phyloP scores from a whole-genome alignment of 1,140 invertebrate species.

The Philopotamus ludificatus region DNA sequence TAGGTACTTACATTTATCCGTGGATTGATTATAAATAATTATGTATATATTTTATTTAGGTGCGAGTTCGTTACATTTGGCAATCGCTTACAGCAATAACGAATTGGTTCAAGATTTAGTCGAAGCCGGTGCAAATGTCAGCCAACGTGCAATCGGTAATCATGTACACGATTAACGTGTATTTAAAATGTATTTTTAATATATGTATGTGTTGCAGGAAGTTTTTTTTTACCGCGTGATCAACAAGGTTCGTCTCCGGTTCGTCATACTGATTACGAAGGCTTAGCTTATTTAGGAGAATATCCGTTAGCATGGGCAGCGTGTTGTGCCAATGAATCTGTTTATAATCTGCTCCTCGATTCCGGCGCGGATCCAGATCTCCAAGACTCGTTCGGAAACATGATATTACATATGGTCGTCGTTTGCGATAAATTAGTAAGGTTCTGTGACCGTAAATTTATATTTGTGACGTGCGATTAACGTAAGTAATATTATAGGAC shows the following conservation, averaged over 20 bases:
- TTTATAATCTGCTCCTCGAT: constrained; percentile 94
- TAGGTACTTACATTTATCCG: constrained; percentile 61
- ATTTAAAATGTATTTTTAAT: neutral
- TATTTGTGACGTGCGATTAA: constrained; percentile 92
- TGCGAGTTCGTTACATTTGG: constrained; percentile 91
- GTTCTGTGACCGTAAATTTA: constrained; percentile 87
- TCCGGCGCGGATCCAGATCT: constrained; percentile 88
- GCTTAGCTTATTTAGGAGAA: constrained; percentile 92
- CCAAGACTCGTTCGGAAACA: constrained; percentile 91
- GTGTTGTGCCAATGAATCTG: constrained; percentile 93
- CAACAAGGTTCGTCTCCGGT: constrained; percentile 75
- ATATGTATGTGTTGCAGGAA: constrained; percentile 57
- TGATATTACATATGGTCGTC: constrained; percentile 97
- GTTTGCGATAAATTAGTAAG: constrained; percentile 92
- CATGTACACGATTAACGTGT: neutral
- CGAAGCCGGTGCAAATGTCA: constrained; percentile 85
- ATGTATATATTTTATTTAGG: constrained; percentile 54
- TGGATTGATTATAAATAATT: neutral
- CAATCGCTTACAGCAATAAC: constrained; percentile 95
- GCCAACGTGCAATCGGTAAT: constrained; percentile 84
- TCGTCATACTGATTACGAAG: constrained; percentile 90
- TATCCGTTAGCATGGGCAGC: constrained; percentile 96
- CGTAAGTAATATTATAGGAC: constrained; percentile 68
- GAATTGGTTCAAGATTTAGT: constrained; percentile 92
- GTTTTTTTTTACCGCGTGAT: constrained; percentile 89